Conservation (phyloP, 2,888 invertebrate species). For the Ditula angustiorana region DNA sequence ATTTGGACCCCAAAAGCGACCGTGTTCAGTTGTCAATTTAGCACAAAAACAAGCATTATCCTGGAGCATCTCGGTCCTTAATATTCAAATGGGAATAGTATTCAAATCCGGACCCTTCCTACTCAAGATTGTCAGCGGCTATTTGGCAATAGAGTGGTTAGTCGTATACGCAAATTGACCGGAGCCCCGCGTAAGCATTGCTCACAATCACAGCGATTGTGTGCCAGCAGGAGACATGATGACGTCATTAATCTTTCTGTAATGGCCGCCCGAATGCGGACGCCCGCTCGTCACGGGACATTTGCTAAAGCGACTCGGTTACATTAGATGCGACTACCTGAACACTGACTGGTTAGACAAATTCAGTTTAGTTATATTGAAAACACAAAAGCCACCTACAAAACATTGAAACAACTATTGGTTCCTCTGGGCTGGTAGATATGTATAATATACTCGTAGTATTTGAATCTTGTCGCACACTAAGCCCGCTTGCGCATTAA, state of each 20-base stretch:
- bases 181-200: constrained; percentile 36
- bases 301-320: constrained; percentile 59
- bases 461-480: too few species aligned
- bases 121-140: constrained; percentile 31
- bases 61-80: neutral
- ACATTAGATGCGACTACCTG: constrained; percentile 50
- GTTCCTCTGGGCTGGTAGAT: too few species aligned
- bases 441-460: too few species aligned
- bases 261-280: constrained; percentile 70
- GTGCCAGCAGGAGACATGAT: constrained; percentile 66
- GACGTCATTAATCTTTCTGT: constrained; percentile 77
- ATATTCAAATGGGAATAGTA: constrained; percentile 17
- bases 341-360: constrained; percentile 41
- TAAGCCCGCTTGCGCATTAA: too few species aligned
- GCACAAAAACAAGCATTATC: constrained; percentile 6
- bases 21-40: neutral
- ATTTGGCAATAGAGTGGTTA: constrained; percentile 27
- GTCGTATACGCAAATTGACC: constrained; percentile 38
- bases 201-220: constrained; percentile 58
- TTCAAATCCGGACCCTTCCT: constrained; percentile 15
- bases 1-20: neutral
- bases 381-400: neutral
- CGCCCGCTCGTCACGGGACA: constrained; percentile 65
- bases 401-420: too few species aligned
- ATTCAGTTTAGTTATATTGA: constrained; percentile 21